phyloP scores from a whole-genome alignment of 2,113 vertebrate genomes.

The Litocranius walleri region DNA sequence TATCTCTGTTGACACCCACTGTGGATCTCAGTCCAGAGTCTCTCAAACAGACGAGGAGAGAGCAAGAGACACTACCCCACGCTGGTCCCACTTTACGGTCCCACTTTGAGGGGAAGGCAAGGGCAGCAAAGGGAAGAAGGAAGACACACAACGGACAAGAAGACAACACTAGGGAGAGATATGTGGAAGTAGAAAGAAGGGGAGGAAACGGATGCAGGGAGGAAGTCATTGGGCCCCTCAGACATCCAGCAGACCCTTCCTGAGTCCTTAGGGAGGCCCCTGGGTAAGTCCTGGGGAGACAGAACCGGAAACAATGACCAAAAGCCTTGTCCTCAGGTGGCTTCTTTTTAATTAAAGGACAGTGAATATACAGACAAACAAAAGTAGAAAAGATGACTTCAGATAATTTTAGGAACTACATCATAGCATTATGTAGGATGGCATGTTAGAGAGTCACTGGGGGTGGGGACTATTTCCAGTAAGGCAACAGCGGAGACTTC shows the following conservation, averaged over 20 bases:
- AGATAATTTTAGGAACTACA: background rate
- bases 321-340: background rate
- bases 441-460: too few species aligned
- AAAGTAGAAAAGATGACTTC: background rate
- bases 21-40: too few species aligned
- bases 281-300: background rate
- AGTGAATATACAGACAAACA: background rate
- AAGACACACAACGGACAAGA: background rate
- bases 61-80: background rate
- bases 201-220: background rate
- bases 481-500: too few species aligned
- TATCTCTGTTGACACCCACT: background rate
- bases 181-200: background rate
- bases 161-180: background rate
- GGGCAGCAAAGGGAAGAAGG: background rate
- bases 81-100: background rate
- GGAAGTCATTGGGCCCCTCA: rapidly evolving
- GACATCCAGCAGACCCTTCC: too few species aligned
- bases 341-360: background rate
- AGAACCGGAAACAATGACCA: background rate
- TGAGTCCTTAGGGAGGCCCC: rapidly evolving
- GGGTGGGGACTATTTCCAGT: background rate
- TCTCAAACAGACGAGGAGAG: background rate
- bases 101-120: background rate
- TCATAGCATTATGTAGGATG: background rate